Percentiles rank a stretch among this genome's conserved stretches.
Evolutionary conservation across 2,113 vertebrate genomes (phyloP).

Genomic region (Craseonycteris thonglongyai): DNA sequence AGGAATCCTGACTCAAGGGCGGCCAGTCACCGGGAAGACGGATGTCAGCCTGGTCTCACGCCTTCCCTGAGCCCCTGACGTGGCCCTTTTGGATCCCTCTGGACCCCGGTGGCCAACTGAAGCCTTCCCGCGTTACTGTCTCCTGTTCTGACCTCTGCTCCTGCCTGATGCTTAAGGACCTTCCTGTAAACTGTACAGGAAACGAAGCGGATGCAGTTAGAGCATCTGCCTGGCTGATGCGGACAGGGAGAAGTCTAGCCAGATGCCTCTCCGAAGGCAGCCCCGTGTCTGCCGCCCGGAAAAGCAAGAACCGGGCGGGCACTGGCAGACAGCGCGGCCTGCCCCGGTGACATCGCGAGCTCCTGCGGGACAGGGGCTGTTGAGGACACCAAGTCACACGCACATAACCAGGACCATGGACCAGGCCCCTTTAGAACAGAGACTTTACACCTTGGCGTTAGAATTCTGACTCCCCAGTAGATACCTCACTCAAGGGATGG

Average conservation of each 20-base stretch:
- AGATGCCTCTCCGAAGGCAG: constrained; percentile 51
- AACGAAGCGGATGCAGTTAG: constrained; percentile 78
- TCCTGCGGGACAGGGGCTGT: constrained; percentile 40
- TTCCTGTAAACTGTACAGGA: constrained; percentile 75
- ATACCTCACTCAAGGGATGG: neutral
- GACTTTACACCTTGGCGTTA: constrained; percentile 16
- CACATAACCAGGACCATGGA: constrained; percentile 28
- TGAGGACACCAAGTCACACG: constrained; percentile 48
- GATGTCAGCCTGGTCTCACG: neutral
- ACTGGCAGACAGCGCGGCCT: no score
- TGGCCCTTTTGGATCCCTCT: neutral
- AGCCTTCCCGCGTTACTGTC: constrained; percentile 53
- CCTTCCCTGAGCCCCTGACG: constrained; percentile 60
- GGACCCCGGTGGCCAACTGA: constrained; percentile 40
- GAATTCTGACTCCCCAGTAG: neutral
- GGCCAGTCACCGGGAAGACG: neutral
- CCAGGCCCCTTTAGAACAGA: neutral
- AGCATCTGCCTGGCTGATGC: constrained; percentile 39
- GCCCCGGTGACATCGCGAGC: constrained; percentile 24
- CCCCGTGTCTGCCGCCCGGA: constrained; percentile 66
- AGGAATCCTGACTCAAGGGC: neutral
- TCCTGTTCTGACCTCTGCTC: constrained; percentile 56
- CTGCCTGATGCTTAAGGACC: constrained; percentile 42
- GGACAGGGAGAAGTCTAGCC: constrained; percentile 51
- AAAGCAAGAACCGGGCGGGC: no score